Conservation (phyloP, 2,113 vertebrate genomes). For the Ptilorrhoa leucosticta region DNA sequence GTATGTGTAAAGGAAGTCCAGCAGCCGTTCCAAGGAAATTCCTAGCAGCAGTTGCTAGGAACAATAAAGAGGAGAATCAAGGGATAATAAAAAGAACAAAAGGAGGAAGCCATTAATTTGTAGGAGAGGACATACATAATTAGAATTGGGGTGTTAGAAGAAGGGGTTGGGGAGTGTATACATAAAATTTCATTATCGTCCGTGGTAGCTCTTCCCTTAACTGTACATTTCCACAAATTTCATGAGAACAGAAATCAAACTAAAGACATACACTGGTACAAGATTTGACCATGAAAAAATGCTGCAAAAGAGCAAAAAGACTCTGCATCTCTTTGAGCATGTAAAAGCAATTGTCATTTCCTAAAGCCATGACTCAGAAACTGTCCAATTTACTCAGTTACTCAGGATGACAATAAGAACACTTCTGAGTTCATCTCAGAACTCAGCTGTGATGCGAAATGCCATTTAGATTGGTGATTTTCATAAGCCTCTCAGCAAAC, state of each 20-base stretch:
- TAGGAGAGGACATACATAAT: background rate
- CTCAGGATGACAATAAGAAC: background rate
- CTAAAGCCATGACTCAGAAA: background rate
- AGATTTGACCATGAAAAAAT: background rate
- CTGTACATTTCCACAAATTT: background rate
- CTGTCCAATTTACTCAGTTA: background rate
- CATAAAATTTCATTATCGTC: background rate
- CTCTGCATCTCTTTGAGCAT: background rate
- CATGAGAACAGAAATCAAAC: background rate
- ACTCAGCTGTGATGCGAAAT: background rate
- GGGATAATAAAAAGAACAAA: background rate
- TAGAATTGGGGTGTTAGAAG: background rate
- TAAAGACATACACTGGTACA: background rate
- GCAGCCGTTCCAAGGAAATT: background rate
- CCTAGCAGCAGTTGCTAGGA: background rate
- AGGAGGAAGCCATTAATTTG: background rate
- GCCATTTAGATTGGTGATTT: background rate
- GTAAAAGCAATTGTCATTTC: background rate
- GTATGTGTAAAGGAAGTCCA: background rate
- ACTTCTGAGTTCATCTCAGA: background rate
- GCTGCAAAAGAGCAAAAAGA: background rate
- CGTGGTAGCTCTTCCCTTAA: background rate
- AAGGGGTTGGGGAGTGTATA: background rate
- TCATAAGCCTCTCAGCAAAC: background rate
- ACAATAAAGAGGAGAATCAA: background rate